A percentile compares a stretch with the other conserved stretches of the same genome.
These are phyloP conservation scores for Telmatochromis bifrenatus DNA, from an alignment of 2,113 vertebrate species.

Conservation along the genomic window DNA sequence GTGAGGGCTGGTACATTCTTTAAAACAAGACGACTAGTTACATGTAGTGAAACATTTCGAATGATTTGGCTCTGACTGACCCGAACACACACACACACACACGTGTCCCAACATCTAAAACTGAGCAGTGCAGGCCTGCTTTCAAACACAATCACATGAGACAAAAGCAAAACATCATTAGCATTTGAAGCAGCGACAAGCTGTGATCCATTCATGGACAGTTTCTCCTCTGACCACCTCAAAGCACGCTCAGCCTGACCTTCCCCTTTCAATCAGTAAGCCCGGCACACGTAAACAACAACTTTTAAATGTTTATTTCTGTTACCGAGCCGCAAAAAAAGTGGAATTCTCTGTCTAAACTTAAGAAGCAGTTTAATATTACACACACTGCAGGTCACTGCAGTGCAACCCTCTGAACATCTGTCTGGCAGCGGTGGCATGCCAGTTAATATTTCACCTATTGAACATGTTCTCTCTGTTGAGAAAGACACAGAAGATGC, in stretches of 20 bases:
- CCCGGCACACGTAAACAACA: not conserved
- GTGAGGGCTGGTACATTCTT: not conserved
- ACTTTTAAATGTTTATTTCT: not conserved
- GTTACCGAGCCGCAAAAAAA: not conserved
- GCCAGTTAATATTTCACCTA: not conserved
- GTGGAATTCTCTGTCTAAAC: not conserved
- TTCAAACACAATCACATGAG: not conserved
- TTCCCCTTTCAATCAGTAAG: not conserved
- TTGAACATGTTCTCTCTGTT: not conserved
- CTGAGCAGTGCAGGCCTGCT: not conserved
- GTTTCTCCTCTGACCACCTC: not conserved
- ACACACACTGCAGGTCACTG: not conserved
- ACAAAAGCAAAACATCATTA: constrained; percentile 7
- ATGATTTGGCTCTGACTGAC: not conserved
- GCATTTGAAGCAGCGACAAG: not conserved
- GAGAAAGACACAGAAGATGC: not conserved
- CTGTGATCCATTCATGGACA: constrained; percentile 13
- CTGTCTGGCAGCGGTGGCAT: not conserved
- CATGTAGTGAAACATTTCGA: not conserved
- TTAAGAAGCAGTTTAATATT: not conserved
- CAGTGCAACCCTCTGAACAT: not conserved
- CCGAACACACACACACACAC: not conserved
- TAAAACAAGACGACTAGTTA: not conserved
- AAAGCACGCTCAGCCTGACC: not conserved
- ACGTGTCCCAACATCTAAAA: not conserved